Percentiles rank a stretch among this genome's conserved stretches.
Evolutionary conservation across 2,888 invertebrate genomes (phyloP).

Genomic region (Polietes domitor): DNA sequence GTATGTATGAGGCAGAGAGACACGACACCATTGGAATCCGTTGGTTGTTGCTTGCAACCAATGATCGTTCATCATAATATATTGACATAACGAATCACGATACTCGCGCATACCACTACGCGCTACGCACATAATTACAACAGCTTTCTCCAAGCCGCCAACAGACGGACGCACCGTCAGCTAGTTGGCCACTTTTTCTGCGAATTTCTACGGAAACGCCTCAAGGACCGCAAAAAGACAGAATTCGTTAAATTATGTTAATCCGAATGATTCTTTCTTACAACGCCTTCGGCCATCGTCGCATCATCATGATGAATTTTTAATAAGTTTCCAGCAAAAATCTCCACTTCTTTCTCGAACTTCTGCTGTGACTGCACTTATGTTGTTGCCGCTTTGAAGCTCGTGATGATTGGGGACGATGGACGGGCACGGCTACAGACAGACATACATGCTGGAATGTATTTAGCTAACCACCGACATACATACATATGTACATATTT

Average conservation of each 20-base stretch:
- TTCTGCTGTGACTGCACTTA: background rate
- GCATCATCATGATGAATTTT: constrained; percentile 14
- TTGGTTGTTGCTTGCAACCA: background rate
- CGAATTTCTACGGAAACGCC: background rate
- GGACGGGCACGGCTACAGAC: background rate
- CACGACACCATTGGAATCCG: background rate
- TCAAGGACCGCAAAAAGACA: constrained; percentile 16
- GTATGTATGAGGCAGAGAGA: background rate
- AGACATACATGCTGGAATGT: constrained; percentile 13
- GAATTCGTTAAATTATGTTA: constrained; percentile 5
- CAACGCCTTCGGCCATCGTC: background rate
- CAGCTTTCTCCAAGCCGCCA: constrained; percentile 18
- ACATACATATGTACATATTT: constrained; percentile 2
- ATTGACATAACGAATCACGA: constrained; percentile 64
- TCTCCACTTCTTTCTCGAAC: background rate
- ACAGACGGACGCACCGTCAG: constrained; percentile 25
- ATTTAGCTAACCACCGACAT: background rate
- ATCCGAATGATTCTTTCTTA: constrained; percentile 20
- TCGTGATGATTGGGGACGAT: background rate
- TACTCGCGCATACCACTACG: constrained; percentile 36
- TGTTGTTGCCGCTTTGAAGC: background rate
- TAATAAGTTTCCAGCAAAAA: constrained; percentile 19
- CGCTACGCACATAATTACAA: constrained; percentile 47
- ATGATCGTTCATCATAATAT: constrained; percentile 61
- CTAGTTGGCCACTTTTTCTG: background rate